A percentile compares a stretch with the other conserved stretches of the same genome.
Evolutionary conservation across 2,113 vertebrate genomes (phyloP).

Genomic region (Vulpes ferrilata): DNA sequence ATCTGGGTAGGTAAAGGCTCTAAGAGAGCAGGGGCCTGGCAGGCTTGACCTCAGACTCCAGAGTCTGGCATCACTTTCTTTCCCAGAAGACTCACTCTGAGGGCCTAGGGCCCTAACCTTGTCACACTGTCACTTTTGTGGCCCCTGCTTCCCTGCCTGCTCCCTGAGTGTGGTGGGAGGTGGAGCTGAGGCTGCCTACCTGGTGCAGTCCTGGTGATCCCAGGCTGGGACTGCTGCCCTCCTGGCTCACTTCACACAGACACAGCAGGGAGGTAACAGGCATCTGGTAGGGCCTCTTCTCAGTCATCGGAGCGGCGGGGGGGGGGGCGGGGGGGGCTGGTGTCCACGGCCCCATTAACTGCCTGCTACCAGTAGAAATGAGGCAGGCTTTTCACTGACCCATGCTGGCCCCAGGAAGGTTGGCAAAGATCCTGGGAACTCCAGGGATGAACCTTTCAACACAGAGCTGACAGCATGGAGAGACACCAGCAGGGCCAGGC

Average conservation of each 20-base stretch:
- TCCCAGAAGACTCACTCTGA: neutral
- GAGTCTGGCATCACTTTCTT: neutral
- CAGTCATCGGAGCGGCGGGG: neutral
- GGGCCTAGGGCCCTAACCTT: neutral
- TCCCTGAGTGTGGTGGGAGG: neutral
- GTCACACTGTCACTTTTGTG: neutral
- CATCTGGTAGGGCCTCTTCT: neutral
- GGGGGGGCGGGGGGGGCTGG: neutral
- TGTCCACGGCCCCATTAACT: neutral
- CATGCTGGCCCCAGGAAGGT: neutral
- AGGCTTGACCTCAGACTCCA: accelerated
- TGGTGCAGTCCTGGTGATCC: neutral
- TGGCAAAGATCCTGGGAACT: neutral
- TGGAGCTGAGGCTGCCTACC: neutral
- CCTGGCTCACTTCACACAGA: neutral
- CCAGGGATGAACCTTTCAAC: neutral
- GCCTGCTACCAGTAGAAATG: accelerated
- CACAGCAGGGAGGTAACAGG: neutral
- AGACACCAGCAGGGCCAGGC: neutral
- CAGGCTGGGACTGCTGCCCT: neutral
- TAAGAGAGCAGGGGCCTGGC: neutral
- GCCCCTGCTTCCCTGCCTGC: neutral
- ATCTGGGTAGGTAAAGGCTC: neutral
- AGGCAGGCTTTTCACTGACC: neutral
- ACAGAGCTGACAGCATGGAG: neutral